Conservation (phyloP, 2,888 invertebrate species). For the Amblyjoppa proteus region DNA sequence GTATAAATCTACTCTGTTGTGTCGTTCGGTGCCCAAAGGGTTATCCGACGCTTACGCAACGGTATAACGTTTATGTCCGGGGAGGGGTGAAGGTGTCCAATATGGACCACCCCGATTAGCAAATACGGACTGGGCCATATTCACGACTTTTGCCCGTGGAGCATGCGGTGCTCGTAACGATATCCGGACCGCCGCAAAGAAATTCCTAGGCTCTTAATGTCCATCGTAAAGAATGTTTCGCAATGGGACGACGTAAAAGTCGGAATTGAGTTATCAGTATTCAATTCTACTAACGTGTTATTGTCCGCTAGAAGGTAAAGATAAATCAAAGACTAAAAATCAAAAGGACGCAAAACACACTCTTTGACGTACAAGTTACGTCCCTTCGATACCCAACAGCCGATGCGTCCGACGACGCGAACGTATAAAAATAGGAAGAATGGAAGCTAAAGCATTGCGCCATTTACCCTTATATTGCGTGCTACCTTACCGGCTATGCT, state of each 20-base stretch:
- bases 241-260: not conserved
- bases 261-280: not conserved
- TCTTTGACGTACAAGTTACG: not conserved
- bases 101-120: not conserved
- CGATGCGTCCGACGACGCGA: not conserved
- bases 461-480: not conserved
- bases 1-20: not conserved
- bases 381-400: not conserved
- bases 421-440: not conserved
- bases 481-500: not conserved
- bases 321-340: too few relatives aligned
- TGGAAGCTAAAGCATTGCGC: not conserved
- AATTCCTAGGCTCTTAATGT: not conserved
- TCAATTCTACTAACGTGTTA: not conserved
- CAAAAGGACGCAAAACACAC: not conserved
- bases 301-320: not conserved
- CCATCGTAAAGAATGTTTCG: not conserved
- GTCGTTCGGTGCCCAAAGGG: not conserved
- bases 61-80: not conserved
- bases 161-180: not conserved
- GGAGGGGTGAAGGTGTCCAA: not conserved
- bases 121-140: not conserved
- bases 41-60: not conserved
- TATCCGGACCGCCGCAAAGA: not conserved
- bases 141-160: not conserved